phyloP scores from a whole-genome alignment of 2,888 invertebrate genomes.

The Druceiella hillmani region DNA sequence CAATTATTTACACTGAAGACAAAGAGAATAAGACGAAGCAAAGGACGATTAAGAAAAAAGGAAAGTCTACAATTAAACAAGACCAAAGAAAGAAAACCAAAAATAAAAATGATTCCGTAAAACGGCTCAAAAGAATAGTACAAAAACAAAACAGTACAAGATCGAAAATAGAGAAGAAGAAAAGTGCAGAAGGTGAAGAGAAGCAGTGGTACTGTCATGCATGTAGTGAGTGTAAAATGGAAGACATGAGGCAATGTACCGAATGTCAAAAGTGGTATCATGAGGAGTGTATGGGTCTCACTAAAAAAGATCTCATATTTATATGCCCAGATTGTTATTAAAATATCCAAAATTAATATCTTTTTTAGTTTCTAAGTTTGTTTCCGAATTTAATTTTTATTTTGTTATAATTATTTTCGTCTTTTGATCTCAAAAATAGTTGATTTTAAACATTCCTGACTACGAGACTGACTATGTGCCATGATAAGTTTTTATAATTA shows the following conservation, averaged over 20 bases:
- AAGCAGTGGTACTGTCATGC: slow-evolving; percentile 19
- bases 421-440: slow-evolving; percentile 12
- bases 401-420: slow-evolving; percentile 13
- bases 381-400: slow-evolving; percentile 16
- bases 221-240: slow-evolving; percentile 15
- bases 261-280: slow-evolving; percentile 23
- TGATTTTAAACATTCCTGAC: slow-evolving; percentile 17
- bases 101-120: slow-evolving; percentile 14
- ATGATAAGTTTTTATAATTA: too few species aligned
- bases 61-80: slow-evolving; percentile 6
- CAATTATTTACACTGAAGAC: slow-evolving; percentile 23
- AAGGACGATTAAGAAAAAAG: slow-evolving; percentile 19
- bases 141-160: slow-evolving; percentile 12
- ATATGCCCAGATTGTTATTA: slow-evolving; percentile 22
- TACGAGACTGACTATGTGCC: slow-evolving; percentile 13
- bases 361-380: slow-evolving; percentile 19
- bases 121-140: slow-evolving; percentile 12
- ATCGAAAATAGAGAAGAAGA: slow-evolving; percentile 15
- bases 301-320: slow-evolving; percentile 20
- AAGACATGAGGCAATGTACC: slow-evolving; percentile 23
- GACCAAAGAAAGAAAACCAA: slow-evolving; percentile 11
- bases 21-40: slow-evolving; percentile 18
- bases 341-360: background rate
- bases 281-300: slow-evolving; percentile 11
- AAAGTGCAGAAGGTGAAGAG: slow-evolving; percentile 11